Percentiles rank a stretch among this genome's conserved stretches.
Evolutionary conservation across 2,888 invertebrate genomes (phyloP).

Genomic region (Eilema griseolum): DNA sequence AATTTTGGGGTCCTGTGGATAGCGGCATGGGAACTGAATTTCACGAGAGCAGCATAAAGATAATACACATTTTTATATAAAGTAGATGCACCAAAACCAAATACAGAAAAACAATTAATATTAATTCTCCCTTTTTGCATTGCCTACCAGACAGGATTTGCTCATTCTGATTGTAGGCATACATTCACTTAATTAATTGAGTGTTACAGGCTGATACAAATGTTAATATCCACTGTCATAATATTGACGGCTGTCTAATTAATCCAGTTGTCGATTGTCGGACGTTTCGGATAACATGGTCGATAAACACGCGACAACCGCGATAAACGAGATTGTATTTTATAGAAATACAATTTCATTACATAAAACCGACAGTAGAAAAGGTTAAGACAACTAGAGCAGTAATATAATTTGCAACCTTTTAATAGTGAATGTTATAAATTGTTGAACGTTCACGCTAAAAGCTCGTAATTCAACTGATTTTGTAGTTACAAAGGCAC

Average conservation of each 20-base stretch:
- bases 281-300: background rate
- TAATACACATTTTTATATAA: background rate
- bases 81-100: background rate
- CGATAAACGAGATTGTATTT: background rate
- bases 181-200: conserved; percentile 18
- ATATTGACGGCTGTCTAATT: conserved; percentile 24
- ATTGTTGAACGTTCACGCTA: background rate
- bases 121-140: background rate
- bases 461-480: too few species aligned
- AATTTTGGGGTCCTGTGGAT: background rate
- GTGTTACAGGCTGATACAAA: conserved; percentile 8
- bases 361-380: background rate
- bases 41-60: background rate
- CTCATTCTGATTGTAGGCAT: conserved; percentile 13
- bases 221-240: conserved; percentile 21
- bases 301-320: background rate
- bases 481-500: too few species aligned
- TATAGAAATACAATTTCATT: background rate
- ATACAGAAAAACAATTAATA: background rate
- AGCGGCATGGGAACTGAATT: too few species aligned
- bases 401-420: too few species aligned
- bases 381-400: too few species aligned
- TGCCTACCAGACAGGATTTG: background rate
- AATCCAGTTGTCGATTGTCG: conserved; percentile 9
- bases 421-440: background rate